Evolutionary conservation across 1,140 invertebrate species (phyloP).

Genomic region (Tigriopus japonicus): DNA sequence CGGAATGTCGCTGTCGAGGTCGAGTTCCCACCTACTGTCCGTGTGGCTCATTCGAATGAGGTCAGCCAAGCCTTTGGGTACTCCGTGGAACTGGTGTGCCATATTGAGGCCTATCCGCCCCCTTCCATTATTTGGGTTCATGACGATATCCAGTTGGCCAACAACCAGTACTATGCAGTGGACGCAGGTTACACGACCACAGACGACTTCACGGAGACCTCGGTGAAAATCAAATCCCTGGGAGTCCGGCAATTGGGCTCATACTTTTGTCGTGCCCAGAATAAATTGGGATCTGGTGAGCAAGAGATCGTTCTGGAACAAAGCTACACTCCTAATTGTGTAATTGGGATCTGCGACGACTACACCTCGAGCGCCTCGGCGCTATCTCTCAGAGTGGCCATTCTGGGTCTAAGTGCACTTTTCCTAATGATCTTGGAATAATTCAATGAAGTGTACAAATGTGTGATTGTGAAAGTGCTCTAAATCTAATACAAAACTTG

Average conservation of each 20-base stretch:
- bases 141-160: conserved; percentile 37
- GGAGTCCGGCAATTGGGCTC: conserved; percentile 71
- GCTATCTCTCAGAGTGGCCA: too few species aligned
- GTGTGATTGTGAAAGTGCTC: too few species aligned
- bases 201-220: conserved; percentile 75
- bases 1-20: conserved; percentile 69
- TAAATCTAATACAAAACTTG: too few species aligned
- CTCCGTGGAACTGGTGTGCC: conserved; percentile 78
- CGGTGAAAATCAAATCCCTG: conserved; percentile 64
- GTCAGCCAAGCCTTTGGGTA: conserved; percentile 71
- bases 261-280: conserved; percentile 65
- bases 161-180: conserved; percentile 46
- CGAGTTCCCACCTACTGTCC: conserved; percentile 48
- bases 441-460: too few species aligned
- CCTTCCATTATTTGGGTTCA: conserved; percentile 72
- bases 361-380: neutral
- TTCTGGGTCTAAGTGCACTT: too few species aligned
- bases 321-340: conserved; percentile 6
- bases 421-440: too few species aligned
- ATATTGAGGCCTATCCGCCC: conserved; percentile 75
- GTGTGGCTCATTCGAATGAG: neutral
- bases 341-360: conserved; percentile 6
- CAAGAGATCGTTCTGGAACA: conserved; percentile 34
- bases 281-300: conserved; percentile 60
- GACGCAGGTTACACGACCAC: conserved; percentile 72